Conservation (phyloP, 2,797 vertebrate species). For the Scomberomorus guttatus region DNA sequence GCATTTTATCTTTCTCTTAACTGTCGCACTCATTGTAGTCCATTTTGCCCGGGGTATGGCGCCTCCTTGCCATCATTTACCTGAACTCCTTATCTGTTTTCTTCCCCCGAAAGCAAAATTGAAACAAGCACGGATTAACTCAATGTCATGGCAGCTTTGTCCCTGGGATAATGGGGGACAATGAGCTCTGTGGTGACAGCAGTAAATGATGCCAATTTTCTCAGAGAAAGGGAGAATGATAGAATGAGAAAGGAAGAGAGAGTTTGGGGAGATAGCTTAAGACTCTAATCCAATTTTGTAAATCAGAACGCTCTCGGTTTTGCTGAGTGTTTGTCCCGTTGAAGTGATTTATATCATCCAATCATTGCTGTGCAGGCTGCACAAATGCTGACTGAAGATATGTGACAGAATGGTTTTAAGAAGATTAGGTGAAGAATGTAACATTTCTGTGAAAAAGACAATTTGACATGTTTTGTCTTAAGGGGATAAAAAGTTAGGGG, state of each 20-base stretch:
- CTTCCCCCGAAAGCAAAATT: slow-evolving; percentile 65
- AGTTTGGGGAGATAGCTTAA: slow-evolving; percentile 67
- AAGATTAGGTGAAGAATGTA: slow-evolving; percentile 45
- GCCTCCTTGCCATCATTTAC: slow-evolving; percentile 64
- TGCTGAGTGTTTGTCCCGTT: slow-evolving; percentile 63
- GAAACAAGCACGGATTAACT: slow-evolving; percentile 79
- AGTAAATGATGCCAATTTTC: slow-evolving; percentile 74
- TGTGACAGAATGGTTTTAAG: slow-evolving; percentile 41
- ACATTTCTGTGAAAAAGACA: slow-evolving; percentile 22
- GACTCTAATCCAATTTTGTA: slow-evolving; percentile 74
- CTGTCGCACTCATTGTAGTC: slow-evolving; percentile 41
- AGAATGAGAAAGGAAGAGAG: slow-evolving; percentile 35
- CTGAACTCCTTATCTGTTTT: slow-evolving; percentile 75
- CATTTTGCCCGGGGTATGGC: slow-evolving; percentile 30
- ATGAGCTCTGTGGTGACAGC: slow-evolving; percentile 68
- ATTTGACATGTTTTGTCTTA: slow-evolving; percentile 28
- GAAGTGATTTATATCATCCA: slow-evolving; percentile 69
- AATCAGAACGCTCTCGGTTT: slow-evolving; percentile 63
- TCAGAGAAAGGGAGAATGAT: slow-evolving; percentile 57
- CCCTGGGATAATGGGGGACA: slow-evolving; percentile 73
- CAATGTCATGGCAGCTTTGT: slow-evolving; percentile 81
- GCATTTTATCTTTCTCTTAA: slow-evolving; percentile 50
- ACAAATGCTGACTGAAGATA: slow-evolving; percentile 47
- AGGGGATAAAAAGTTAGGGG: slow-evolving; percentile 20
- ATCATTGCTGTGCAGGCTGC: slow-evolving; percentile 47